Conservation (phyloP, 2,797 vertebrate species). For the Hemitrygon akajei region DNA sequence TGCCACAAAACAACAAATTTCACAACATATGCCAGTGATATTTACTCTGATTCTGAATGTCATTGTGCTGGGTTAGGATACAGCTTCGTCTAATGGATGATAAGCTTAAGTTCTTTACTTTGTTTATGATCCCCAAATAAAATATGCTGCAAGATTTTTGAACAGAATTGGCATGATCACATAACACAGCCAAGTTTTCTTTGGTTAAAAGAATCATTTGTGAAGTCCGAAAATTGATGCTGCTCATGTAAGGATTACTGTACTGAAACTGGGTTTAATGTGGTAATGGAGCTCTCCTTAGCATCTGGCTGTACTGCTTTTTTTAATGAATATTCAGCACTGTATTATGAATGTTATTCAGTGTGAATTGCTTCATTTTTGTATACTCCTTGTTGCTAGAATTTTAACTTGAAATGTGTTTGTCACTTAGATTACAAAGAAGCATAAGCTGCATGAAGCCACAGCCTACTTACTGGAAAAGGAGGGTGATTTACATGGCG, state of each 20-base stretch:
- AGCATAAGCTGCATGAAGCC: slow-evolving; percentile 72
- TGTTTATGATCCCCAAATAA: background rate
- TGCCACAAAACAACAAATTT: too few species aligned
- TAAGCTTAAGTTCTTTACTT: background rate
- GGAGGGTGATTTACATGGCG: slow-evolving; percentile 80
- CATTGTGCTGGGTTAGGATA: background rate
- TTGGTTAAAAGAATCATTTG: background rate
- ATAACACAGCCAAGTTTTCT: too few species aligned
- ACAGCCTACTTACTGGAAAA: slow-evolving; percentile 81
- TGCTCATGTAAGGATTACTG: background rate
- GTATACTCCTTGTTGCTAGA: background rate
- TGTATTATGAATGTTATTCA: background rate
- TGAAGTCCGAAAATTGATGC: background rate
- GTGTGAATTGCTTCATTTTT: background rate
- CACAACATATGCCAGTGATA: too few species aligned
- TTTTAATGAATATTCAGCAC: background rate
- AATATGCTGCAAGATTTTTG: background rate
- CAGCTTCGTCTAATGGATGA: background rate
- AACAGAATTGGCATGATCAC: background rate
- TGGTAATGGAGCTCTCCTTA: background rate
- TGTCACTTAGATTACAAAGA: slow-evolving; percentile 70
- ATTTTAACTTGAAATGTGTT: background rate
- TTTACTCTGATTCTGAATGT: background rate
- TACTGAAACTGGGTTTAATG: background rate
- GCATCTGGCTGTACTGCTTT: background rate